Evolutionary conservation across 2,113 vertebrate genomes (phyloP).

Genomic region (Barbus barbus): DNA sequence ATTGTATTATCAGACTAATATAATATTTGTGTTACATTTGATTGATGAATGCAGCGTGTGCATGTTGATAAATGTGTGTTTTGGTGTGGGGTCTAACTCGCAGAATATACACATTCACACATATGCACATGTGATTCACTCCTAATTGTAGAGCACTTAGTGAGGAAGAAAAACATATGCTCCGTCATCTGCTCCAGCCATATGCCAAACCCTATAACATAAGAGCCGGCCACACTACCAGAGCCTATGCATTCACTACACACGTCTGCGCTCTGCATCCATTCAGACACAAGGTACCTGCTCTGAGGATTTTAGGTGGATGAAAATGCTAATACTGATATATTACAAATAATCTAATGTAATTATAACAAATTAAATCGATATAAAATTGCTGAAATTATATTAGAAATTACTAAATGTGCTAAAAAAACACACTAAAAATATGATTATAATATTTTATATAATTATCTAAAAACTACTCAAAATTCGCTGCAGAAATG

Average conservation of each 20-base stretch:
- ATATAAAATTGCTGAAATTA: not conserved
- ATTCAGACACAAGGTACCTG: not conserved
- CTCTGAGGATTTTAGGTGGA: not conserved
- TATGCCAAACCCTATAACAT: conserved; percentile 58
- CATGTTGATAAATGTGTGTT: not conserved
- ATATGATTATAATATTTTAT: not conserved
- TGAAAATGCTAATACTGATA: not conserved
- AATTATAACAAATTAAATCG: no score
- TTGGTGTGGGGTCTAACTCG: not conserved
- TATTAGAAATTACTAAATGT: not conserved
- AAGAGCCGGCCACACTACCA: conserved; percentile 26
- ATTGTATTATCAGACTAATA: conserved; percentile 18
- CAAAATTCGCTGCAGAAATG: no score
- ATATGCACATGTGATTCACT: conserved; percentile 48
- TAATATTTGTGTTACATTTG: not conserved
- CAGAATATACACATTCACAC: conserved; percentile 13
- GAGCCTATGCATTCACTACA: not conserved
- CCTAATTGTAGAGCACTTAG: conserved; percentile 54
- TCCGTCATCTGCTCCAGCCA: conserved; percentile 65
- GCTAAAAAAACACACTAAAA: not conserved
- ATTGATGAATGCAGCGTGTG: not conserved
- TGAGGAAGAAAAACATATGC: conserved; percentile 58
- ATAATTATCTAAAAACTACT: not conserved
- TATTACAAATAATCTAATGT: not conserved
- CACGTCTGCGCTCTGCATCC: not conserved